Evolutionary conservation across 2,113 vertebrate species (phyloP), one percentile per base, ranked within the genome.

Genomic region (Takifugu flavidus): DNA sequence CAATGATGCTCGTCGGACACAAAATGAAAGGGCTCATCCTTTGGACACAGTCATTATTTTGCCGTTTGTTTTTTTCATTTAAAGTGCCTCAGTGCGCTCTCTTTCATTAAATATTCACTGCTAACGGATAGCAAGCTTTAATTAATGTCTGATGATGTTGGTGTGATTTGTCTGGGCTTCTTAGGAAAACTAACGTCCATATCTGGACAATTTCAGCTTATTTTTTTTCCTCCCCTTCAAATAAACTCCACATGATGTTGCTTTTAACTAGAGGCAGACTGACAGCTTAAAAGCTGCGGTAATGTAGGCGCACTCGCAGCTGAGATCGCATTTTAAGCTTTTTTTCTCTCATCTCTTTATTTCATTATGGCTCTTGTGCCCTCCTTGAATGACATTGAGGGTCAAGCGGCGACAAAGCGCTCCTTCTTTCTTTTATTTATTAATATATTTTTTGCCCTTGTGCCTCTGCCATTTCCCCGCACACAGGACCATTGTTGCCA

Each of bases 111-210:
- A 70, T 65, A 44, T 4, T 77, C 71, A 66, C 47, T 65, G 78
- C 53, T 60, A 51, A n/a, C 62, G 59, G 57, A 79, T 59, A 3
- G 60, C 31, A 43, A 44, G 57, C 58, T 59, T 76, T 82, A 80
- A 85, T 86, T 87, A 75, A 72, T 71, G 77, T 65, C 60, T 70
- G 59, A 72, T 74, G 49, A 74, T 67, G 56, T 50, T 31, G 28
- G 50, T 68, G 54, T 61, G 74, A 67, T 76, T 77, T 82, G 78
- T 83, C 77, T 78, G 58, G 45, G 42, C 59, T 49, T 70, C 50
- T 78, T 66, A 72, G 75, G 73, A 57, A 74, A 59, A 64, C 59
- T 11, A 45, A 49, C 45, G 74, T 56, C 51, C 64, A 71, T 56
- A 67, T 57, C 55, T 63, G 26, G n/a, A 26, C 50, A 20, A 20